Percentiles rank a stretch among this genome's conserved stretches.
Conservation (phyloP, 2,797 vertebrate species). For the Sparidentex hasta region DNA sequence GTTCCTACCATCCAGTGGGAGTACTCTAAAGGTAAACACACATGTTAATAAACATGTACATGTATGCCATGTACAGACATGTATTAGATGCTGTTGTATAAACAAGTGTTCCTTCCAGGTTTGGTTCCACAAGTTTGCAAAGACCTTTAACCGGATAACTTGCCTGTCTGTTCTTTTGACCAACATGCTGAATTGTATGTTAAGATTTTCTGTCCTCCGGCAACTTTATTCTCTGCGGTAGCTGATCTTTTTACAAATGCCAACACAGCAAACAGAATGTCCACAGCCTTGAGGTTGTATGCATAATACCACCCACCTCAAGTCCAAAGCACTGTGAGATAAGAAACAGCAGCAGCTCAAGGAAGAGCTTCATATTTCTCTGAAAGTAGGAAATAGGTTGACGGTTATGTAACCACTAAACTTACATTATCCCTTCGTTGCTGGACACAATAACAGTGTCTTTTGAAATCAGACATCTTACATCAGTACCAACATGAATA, state of each 20-base stretch:
- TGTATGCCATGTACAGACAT: background rate
- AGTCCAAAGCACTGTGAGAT: conserved; percentile 34
- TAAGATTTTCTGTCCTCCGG: conserved; percentile 35
- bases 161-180: conserved; percentile 14
- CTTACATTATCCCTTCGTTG: background rate
- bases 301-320: conserved; percentile 47
- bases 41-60: background rate
- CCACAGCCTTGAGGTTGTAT: conserved; percentile 69
- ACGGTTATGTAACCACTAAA: conserved; percentile 22
- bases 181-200: conserved; percentile 46
- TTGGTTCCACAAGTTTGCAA: conserved; percentile 1
- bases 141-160: background rate
- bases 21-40: conserved; percentile 94
- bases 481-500: background rate
- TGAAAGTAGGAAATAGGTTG: conserved; percentile 22
- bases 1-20: conserved; percentile 98
- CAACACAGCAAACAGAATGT: conserved; percentile 55
- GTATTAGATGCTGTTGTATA: background rate
- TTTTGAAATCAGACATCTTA: background rate
- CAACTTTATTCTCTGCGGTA: conserved; percentile 39
- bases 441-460: background rate
- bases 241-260: conserved; percentile 46
- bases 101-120: background rate
- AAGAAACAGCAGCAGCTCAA: conserved; percentile 5
- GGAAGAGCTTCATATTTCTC: conserved; percentile 15